A percentile compares a stretch with the other conserved stretches of the same genome.
Evolutionary conservation across 2,797 vertebrate genomes (phyloP).

Genomic region (Hippocampus kuda): DNA sequence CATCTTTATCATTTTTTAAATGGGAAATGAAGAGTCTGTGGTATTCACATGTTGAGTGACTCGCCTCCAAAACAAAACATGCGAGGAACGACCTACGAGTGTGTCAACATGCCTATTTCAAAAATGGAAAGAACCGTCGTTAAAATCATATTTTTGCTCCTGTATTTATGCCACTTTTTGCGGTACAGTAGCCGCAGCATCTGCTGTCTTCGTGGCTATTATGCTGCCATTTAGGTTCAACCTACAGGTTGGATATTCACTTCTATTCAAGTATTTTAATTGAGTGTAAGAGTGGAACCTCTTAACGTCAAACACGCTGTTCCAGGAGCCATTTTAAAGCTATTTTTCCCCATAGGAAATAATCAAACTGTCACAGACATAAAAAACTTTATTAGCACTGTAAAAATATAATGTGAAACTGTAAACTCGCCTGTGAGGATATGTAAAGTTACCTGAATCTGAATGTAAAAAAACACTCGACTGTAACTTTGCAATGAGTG

Average conservation of each 20-base stretch:
- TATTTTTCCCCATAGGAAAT: background rate
- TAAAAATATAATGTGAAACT: background rate
- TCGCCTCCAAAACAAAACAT: background rate
- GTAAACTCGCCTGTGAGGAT: conserved; percentile 5
- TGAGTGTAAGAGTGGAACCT: background rate
- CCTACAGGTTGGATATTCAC: background rate
- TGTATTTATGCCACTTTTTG: background rate
- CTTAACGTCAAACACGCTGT: background rate
- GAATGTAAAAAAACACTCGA: background rate
- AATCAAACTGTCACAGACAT: conserved; percentile 5
- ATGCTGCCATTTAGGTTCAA: background rate
- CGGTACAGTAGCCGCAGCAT: background rate
- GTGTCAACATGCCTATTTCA: background rate
- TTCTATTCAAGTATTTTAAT: background rate
- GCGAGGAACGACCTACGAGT: background rate
- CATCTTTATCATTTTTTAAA: background rate
- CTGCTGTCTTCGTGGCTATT: background rate
- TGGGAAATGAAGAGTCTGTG: background rate
- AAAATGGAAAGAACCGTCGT: background rate
- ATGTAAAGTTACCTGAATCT: background rate
- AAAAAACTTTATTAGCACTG: conserved; percentile 1
- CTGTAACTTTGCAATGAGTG: background rate
- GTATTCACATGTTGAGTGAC: background rate
- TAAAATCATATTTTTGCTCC: background rate
- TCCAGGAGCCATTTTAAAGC: background rate